Evolutionary conservation across 2,113 vertebrate genomes (phyloP).

Genomic region (Barnardius zonarius): DNA sequence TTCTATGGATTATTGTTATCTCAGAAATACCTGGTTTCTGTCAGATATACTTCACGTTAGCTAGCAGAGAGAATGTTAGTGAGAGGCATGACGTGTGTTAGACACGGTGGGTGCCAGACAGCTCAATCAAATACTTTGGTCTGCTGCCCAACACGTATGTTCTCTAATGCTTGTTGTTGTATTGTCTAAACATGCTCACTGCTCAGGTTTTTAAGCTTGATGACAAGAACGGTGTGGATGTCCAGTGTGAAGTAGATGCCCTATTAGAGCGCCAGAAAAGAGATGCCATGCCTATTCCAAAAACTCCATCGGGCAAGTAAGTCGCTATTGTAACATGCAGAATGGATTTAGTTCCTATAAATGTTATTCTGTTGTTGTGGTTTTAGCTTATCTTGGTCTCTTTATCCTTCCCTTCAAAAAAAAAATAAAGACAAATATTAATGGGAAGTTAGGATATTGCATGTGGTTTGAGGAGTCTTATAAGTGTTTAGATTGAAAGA

Average conservation of each 20-base stretch:
- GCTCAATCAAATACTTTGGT: not conserved
- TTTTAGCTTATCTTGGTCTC: not conserved
- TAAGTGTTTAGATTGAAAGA: not conserved
- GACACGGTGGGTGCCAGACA: not conserved
- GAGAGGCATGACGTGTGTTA: accelerated
- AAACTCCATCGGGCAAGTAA: constrained; percentile 83
- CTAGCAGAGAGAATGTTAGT: not conserved
- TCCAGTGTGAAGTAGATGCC: constrained; percentile 91
- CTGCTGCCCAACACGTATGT: not conserved
- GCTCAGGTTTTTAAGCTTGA: constrained; percentile 92
- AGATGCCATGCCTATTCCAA: constrained; percentile 78
- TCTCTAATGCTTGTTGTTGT: not conserved
- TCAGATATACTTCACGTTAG: not conserved
- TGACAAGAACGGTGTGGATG: constrained; percentile 92
- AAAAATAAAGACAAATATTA: not conserved
- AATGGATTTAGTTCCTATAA: not conserved
- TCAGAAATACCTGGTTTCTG: not conserved
- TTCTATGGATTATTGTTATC: not conserved
- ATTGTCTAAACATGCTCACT: not conserved
- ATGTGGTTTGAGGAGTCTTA: not conserved
- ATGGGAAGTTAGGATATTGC: not conserved
- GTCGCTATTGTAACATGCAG: not conserved
- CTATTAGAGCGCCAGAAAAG: constrained; percentile 90
- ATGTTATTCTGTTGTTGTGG: not conserved
- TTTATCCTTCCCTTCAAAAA: not conserved